These are phyloP conservation scores for Poecilia velifera DNA, from an alignment of 2,797 vertebrate species.

Conservation along the genomic window DNA sequence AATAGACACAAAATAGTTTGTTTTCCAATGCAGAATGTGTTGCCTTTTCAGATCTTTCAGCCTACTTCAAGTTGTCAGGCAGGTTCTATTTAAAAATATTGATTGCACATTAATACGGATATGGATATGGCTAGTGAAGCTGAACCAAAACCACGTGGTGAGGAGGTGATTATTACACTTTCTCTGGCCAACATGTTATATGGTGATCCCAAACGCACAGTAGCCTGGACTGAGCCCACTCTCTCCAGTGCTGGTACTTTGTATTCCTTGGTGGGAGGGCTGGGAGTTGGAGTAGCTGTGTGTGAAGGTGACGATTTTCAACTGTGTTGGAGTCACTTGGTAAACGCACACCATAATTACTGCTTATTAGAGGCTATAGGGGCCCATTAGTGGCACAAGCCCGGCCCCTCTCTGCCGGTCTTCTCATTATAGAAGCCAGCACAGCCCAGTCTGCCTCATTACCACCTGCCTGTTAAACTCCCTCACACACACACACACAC, in stretches of 20 bases:
- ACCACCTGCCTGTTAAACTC: constrained; percentile 77
- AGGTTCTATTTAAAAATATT: background rate
- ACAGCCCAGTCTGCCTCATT: constrained; percentile 76
- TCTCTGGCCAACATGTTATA: background rate
- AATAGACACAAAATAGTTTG: background rate
- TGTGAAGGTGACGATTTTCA: constrained; percentile 78
- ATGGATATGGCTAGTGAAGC: background rate
- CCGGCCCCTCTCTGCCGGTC: constrained; percentile 64
- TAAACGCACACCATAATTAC: constrained; percentile 83
- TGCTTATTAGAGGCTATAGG: constrained; percentile 77
- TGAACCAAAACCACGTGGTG: background rate
- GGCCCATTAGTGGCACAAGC: constrained; percentile 73
- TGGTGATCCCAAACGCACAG: constrained; percentile 38
- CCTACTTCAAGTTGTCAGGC: background rate
- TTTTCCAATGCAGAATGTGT: background rate
- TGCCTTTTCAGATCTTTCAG: background rate
- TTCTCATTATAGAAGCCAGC: constrained; percentile 79
- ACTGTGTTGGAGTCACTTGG: constrained; percentile 63
- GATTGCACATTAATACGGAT: background rate
- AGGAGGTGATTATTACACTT: background rate
- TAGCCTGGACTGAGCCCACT: constrained; percentile 12
- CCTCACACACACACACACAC: constrained; percentile 14
- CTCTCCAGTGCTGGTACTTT: constrained; percentile 36
- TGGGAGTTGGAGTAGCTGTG: constrained; percentile 56
- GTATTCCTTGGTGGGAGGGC: constrained; percentile 56